Base-by-base conservation (phyloP, 2,797 vertebrate species). In the Pygocentrus nattereri region DNA sequence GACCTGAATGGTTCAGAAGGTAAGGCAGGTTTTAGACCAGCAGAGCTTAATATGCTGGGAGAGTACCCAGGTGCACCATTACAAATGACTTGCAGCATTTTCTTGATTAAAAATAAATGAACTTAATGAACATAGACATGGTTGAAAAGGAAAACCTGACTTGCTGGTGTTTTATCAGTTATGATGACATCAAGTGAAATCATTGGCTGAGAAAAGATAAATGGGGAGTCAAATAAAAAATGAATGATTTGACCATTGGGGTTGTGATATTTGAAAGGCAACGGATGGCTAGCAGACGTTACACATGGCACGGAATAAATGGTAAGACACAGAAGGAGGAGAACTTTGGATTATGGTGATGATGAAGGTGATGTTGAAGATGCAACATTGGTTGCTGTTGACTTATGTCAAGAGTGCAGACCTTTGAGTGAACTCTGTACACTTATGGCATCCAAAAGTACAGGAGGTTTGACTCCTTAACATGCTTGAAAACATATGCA, bases 101-200 rank as follows among this genome's bases (percentile, higher is more conserved):
- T 50, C 25, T 65, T 76, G 79, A 84, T 79, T 84, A 76, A 79
- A 76, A 71, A 50, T 34, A 64, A 68, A 69, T 44, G 7, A 64
- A n/a, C 6, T 47, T 64, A 64, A 75, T 81, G 41, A 58, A 62
- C 25, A 76, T 44, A 41, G 62, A 59, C 27, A 50, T 34, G 21
- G 25, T 69, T 44, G 31, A 56, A 25, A 68, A 44, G 54, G 18
- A 70, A 50, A 67, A 73, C 19, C 41, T 38, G 44, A 21, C 69
- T 77, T 78, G 76, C 72, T 69, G 74, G 65, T 74, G 61, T 70
- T 81, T 81, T 61, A 61, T 84, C 77, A 79, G 73, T 78, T 54
- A 47, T 15, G 47, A 79, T 83, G 79, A 72, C 31, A 82, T 82
- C 56, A 77, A 70, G 34, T 74, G 18, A 67, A 80, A 54, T 68